A percentile compares a stretch with the other conserved stretches of the same genome.
Conservation (phyloP, 2,888 invertebrate species). For the Physocephala rufipes region DNA sequence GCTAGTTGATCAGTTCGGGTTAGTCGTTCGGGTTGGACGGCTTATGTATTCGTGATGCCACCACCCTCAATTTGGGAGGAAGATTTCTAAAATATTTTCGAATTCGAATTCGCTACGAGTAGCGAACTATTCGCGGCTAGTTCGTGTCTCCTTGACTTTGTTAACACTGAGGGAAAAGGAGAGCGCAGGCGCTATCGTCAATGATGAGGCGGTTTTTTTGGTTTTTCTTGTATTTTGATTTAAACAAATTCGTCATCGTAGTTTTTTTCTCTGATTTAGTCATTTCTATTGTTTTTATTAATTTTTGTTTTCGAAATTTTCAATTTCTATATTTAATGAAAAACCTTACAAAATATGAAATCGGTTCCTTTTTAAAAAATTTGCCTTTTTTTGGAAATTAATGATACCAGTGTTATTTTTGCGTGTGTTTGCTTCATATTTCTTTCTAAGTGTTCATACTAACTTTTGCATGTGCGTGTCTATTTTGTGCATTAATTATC, state of each 20-base stretch:
- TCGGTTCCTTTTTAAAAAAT: too few relatives aligned
- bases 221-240: not conserved
- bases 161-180: not conserved
- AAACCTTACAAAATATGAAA: too few relatives aligned
- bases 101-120: not conserved
- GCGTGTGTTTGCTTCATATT: too few relatives aligned
- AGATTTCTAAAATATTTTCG: conserved; percentile 30
- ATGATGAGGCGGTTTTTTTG: not conserved
- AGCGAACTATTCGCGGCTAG: too few relatives aligned
- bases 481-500: too few relatives aligned
- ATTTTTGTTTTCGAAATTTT: conserved; percentile 12
- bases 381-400: too few relatives aligned
- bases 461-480: not conserved
- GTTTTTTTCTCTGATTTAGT: not conserved
- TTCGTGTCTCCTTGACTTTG: not conserved
- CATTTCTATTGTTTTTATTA: not conserved
- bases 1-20: not conserved
- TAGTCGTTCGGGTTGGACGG: not conserved
- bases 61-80: too few relatives aligned
- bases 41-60: too few relatives aligned
- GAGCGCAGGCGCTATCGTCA: conserved; percentile 28
- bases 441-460: not conserved
- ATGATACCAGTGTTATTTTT: too few relatives aligned
- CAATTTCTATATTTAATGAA: not conserved
- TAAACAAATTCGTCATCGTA: not conserved